A percentile compares a stretch with the other conserved stretches of the same genome.
Conservation (phyloP, 2,888 invertebrate species). For the Pseudoips prasinana region DNA sequence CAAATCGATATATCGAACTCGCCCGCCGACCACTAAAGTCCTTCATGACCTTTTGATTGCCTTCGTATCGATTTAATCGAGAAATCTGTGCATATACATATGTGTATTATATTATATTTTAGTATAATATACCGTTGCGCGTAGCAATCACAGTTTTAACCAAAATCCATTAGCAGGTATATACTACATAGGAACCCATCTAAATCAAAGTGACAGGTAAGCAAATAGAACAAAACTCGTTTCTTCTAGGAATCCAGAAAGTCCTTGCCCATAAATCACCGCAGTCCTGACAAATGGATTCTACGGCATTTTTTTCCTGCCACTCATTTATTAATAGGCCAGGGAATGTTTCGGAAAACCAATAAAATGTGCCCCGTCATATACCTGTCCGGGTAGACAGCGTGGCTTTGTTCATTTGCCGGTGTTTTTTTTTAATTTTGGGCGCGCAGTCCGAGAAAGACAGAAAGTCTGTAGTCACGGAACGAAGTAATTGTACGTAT, state of each 20-base stretch:
- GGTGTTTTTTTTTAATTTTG: slow-evolving; percentile 49
- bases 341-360: slow-evolving; percentile 81
- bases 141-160: slow-evolving; percentile 23
- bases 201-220: slow-evolving; percentile 80
- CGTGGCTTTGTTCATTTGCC: slow-evolving; percentile 73
- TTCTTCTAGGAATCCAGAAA: slow-evolving; percentile 76
- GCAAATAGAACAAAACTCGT: slow-evolving; percentile 79
- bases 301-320: slow-evolving; percentile 74
- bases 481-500: slow-evolving; percentile 18
- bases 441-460: slow-evolving; percentile 40
- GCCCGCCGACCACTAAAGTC: too few relatives aligned
- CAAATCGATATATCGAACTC: too few relatives aligned
- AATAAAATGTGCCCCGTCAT: slow-evolving; percentile 82
- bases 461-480: slow-evolving; percentile 37
- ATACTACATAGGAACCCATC: slow-evolving; percentile 41
- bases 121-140: too few relatives aligned
- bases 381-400: slow-evolving; percentile 80
- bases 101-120: too few relatives aligned
- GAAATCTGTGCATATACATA: too few relatives aligned
- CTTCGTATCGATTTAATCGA: too few relatives aligned
- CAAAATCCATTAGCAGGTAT: slow-evolving; percentile 28
- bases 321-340: slow-evolving; percentile 81
- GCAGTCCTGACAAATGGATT: slow-evolving; percentile 79
- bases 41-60: too few relatives aligned
- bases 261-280: slow-evolving; percentile 78